phyloP scores from a whole-genome alignment of 2,797 vertebrate genomes.

The Rhinophrynus dorsalis region DNA sequence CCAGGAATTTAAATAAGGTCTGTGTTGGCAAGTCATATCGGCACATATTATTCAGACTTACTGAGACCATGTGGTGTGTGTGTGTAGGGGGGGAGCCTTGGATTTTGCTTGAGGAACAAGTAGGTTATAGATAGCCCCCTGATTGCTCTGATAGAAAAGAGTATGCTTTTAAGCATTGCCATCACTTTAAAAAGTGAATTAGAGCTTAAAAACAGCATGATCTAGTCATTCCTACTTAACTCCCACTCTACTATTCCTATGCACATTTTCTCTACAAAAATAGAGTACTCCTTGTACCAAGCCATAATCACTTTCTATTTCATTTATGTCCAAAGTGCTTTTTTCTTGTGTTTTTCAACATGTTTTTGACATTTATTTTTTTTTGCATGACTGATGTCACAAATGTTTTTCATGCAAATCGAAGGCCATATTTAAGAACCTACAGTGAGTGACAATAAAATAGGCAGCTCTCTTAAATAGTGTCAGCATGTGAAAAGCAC shows the following conservation, averaged over 20 bases:
- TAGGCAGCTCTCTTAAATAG: not conserved
- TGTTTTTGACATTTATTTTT: conserved; percentile 31
- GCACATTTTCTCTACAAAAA: not conserved
- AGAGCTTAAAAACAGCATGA: not conserved
- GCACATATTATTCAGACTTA: too few species aligned
- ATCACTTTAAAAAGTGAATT: too few species aligned
- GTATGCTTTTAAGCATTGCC: too few species aligned
- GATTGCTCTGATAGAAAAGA: too few species aligned
- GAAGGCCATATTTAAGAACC: conserved; percentile 31
- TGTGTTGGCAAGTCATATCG: too few species aligned
- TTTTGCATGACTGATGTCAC: conserved; percentile 37
- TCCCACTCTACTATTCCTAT: not conserved
- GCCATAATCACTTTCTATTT: not conserved
- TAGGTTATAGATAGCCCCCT: too few species aligned
- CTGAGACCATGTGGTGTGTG: too few species aligned
- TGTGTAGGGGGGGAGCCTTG: too few species aligned
- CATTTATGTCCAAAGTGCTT: not conserved
- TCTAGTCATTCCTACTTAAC: not conserved
- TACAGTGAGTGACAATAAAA: conserved; percentile 21
- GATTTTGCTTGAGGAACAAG: too few species aligned
- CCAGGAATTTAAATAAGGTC: too few species aligned
- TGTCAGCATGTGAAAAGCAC: conserved; percentile 9
- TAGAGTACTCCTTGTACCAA: not conserved
- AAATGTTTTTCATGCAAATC: conserved; percentile 11
- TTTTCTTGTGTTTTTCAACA: conserved; percentile 4